Evolutionary conservation across 2,888 invertebrate genomes (phyloP), one percentile per base, ranked within the genome.

Genomic region (Ellobium chinense): DNA sequence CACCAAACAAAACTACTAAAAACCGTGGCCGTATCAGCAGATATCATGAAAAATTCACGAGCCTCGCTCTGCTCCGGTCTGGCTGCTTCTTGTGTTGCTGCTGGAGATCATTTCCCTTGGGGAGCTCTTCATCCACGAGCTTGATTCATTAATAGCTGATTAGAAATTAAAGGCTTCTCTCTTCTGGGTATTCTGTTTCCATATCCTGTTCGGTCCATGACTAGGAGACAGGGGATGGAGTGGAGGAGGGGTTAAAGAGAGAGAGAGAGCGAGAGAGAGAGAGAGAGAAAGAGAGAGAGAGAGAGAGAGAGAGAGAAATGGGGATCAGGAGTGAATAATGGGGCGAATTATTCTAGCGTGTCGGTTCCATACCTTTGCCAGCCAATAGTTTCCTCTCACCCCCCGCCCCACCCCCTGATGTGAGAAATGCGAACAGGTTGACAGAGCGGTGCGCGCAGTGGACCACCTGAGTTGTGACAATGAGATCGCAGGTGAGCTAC

Each of bases 141-240:
- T 63, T 79, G 78, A 79, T 81, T 84, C 84, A 84, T 84, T 84
- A 84, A 84, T 84, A 83, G 83, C 83, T 84, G 84, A 84, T 84
- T 82, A 84, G 84, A 84, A 83, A 83, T 82, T 82, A 82, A 83
- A 80, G 83, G 66, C 80, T 46, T 60, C 62, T 37, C 78, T 80
- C 84, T 77, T 77, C 81, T 80, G 84, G 84, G 82, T 75, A 81
- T 84, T 83, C 83, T 78, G 68, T 83, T 83, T 78, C 78, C 56
- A 78, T 78, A 74, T 80, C 69, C 76, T 60, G 34, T 54, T 79
- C 80, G 75, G 83, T 82, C n/a, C n/a, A n/a, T n/a, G n/a, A n/a
- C n/a, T n/a, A n/a, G n/a, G n/a, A n/a, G n/a, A n/a, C n/a, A n/a
- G n/a, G n/a, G n/a, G n/a, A n/a, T n/a, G n/a, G n/a, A n/a, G n/a